phyloP scores from a whole-genome alignment of 2,797 vertebrate species.

The Hephaestus fuliginosus region DNA sequence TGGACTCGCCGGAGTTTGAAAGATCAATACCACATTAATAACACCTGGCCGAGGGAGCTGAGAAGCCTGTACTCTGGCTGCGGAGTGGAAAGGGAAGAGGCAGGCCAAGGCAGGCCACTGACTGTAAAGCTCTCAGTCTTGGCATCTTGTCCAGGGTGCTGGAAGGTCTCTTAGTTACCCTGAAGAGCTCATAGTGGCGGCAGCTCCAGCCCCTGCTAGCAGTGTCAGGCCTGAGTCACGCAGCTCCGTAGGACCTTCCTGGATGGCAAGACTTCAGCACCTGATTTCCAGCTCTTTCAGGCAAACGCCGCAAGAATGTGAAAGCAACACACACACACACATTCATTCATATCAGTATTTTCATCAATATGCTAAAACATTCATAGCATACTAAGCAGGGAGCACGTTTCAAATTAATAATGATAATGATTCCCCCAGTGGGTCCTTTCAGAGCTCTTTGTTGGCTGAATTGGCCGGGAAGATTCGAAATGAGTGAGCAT shows the following conservation, averaged over 20 bases:
- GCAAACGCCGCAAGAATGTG: slow-evolving; percentile 21
- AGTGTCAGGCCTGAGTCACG: slow-evolving; percentile 48
- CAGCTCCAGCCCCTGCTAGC: slow-evolving; percentile 49
- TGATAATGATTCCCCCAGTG: slow-evolving; percentile 26
- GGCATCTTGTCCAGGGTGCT: slow-evolving; percentile 59
- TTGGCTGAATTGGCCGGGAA: slow-evolving; percentile 40
- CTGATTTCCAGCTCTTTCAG: slow-evolving; percentile 21
- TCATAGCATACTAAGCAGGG: slow-evolving; percentile 23
- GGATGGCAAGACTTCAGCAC: slow-evolving; percentile 4
- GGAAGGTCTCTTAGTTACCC: slow-evolving; percentile 65
- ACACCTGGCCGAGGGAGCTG: slow-evolving; percentile 75
- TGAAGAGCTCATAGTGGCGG: slow-evolving; percentile 42
- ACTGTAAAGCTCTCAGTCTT: slow-evolving; percentile 77
- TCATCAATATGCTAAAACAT: slow-evolving; percentile 46
- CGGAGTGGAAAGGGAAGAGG: slow-evolving; percentile 48
- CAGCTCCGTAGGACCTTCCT: slow-evolving; percentile 32
- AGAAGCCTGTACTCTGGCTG: slow-evolving; percentile 54
- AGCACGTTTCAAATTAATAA: slow-evolving; percentile 38
- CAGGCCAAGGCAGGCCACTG: slow-evolving; percentile 59
- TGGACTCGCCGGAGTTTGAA: slow-evolving; percentile 78
- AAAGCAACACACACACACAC: background rate
- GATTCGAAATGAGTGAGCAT: slow-evolving; percentile 49
- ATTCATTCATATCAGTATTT: slow-evolving; percentile 14
- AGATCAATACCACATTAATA: slow-evolving; percentile 86
- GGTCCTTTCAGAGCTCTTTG: slow-evolving; percentile 55